These are phyloP conservation scores for Luffia ferchaultella DNA, from an alignment of 2,888 invertebrate genomes.

Conservation along the genomic window DNA sequence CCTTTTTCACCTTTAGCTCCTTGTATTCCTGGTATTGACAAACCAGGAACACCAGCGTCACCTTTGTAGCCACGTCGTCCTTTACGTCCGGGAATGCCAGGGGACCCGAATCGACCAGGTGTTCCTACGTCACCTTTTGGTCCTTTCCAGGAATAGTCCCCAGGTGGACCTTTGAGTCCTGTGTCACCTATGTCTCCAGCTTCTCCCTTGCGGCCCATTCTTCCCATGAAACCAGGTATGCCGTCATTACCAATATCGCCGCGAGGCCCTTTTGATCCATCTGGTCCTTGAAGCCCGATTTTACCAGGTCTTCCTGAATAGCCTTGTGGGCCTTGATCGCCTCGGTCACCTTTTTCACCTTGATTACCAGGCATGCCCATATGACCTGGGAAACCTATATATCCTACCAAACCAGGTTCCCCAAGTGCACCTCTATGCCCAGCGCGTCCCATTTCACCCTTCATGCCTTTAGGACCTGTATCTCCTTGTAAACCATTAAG, in stretches of 20 bases:
- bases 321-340: conserved; percentile 5
- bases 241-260: conserved; percentile 79
- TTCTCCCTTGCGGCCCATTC: conserved; percentile 68
- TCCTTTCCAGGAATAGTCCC: conserved; percentile 33
- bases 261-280: conserved; percentile 57
- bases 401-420: conserved; percentile 38
- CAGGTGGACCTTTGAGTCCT: conserved; percentile 48
- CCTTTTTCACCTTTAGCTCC: conserved; percentile 73
- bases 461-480: conserved; percentile 56
- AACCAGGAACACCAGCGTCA: conserved; percentile 52
- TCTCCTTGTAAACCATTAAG: conserved; percentile 37
- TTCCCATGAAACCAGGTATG: conserved; percentile 60
- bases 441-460: conserved; percentile 59
- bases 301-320: conserved; percentile 25
- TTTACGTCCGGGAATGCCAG: conserved; percentile 30
- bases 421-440: conserved; percentile 47
- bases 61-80: conserved; percentile 70
- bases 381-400: conserved; percentile 57
- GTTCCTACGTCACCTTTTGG: conserved; percentile 55
- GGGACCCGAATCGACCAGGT: conserved; percentile 28
- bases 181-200: conserved; percentile 65
- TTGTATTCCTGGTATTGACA: conserved; percentile 57
- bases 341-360: conserved; percentile 1
- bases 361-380: conserved; percentile 23
- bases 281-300: conserved; percentile 33